These are phyloP conservation scores for Meleagris gallopavo DNA, from an alignment of 2,113 vertebrate species.

Conservation along the genomic window DNA sequence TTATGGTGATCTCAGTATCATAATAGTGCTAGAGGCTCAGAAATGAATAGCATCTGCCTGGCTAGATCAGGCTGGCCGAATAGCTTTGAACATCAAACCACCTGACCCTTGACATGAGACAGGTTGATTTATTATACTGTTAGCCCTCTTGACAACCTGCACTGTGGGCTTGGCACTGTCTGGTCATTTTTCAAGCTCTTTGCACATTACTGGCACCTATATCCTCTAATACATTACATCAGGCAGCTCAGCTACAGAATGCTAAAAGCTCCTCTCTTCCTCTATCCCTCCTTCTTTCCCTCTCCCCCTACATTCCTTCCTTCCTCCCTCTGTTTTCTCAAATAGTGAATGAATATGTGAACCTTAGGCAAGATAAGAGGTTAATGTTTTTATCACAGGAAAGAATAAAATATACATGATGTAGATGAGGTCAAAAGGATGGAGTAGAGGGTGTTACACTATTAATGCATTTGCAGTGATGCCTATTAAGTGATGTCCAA, in stretches of 20 bases:
- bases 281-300: background rate
- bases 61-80: slow-evolving; percentile 60
- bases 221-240: slow-evolving; percentile 40
- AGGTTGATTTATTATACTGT: slow-evolving; percentile 78
- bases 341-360: background rate
- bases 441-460: background rate
- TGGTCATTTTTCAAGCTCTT: slow-evolving; percentile 78
- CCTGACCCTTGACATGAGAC: slow-evolving; percentile 68
- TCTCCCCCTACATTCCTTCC: background rate
- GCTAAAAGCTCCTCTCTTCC: slow-evolving; percentile 42
- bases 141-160: slow-evolving; percentile 48
- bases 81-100: slow-evolving; percentile 29
- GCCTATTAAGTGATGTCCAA: slow-evolving; percentile 1
- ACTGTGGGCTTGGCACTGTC: slow-evolving; percentile 38
- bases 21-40: background rate
- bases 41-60: background rate
- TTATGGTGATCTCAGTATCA: background rate
- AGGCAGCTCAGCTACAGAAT: slow-evolving; percentile 50
- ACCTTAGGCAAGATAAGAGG: background rate
- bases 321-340: background rate
- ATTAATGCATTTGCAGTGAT: background rate
- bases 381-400: background rate
- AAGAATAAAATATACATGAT: background rate
- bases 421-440: background rate
- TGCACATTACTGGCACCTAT: slow-evolving; percentile 50